Conservation (phyloP, 2,797 vertebrate genomes). For the Cyclopterus lumpus region DNA sequence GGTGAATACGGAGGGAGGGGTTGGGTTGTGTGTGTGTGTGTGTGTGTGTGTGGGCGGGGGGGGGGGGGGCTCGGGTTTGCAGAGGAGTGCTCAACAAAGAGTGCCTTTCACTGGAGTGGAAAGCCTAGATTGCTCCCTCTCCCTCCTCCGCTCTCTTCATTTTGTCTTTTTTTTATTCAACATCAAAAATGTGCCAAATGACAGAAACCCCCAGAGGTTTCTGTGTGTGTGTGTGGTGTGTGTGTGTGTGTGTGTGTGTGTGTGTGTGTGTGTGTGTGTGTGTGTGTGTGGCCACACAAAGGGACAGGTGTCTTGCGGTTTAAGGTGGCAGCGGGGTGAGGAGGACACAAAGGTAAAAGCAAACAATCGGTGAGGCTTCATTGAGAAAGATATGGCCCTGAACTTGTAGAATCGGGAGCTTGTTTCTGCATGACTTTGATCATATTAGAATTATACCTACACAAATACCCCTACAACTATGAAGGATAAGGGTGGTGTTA, state of each 20-base stretch:
- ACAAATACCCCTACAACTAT: not conserved
- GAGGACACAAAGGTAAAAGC: slow-evolving; percentile 56
- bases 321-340: slow-evolving; percentile 46
- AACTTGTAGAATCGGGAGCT: slow-evolving; percentile 11
- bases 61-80: slow-evolving; percentile 9
- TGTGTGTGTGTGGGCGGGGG: too few species aligned
- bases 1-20: slow-evolving; percentile 53
- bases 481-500: not conserved
- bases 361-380: slow-evolving; percentile 47
- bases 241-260: slow-evolving; percentile 26
- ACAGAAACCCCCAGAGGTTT: slow-evolving; percentile 70
- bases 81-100: slow-evolving; percentile 80
- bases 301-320: slow-evolving; percentile 74
- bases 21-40: not conserved
- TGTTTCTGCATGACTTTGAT: not conserved
- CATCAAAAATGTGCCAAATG: slow-evolving; percentile 79
- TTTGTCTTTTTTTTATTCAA: slow-evolving; percentile 75
- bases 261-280: slow-evolving; percentile 25
- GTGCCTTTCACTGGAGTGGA: slow-evolving; percentile 77
- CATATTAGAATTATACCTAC: not conserved
- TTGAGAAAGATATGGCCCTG: slow-evolving; percentile 14
- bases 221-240: slow-evolving; percentile 16
- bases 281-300: slow-evolving; percentile 60
- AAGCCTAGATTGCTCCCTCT: slow-evolving; percentile 72
- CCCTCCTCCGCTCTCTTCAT: slow-evolving; percentile 60